These are phyloP conservation scores for Idaea straminata DNA, from an alignment of 2,888 invertebrate species.

Conservation along the genomic window DNA sequence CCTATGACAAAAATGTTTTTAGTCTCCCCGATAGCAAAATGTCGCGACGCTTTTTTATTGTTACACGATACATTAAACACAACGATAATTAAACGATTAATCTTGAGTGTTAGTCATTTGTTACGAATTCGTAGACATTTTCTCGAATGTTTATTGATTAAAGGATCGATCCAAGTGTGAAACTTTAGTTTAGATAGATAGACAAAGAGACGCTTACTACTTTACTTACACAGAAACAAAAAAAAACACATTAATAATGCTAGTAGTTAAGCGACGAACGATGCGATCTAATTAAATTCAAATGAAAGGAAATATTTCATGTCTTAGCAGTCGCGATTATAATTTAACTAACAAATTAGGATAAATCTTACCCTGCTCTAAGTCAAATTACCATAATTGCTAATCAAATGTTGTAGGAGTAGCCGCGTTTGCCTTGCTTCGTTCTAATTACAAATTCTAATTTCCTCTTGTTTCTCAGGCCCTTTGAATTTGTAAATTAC, in stretches of 20 bases:
- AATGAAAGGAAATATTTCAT: conserved; percentile 41
- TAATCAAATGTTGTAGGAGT: conserved; percentile 78
- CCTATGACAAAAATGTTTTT: conserved; percentile 12
- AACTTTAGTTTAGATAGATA: conserved; percentile 5
- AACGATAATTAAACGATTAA: conserved; percentile 54
- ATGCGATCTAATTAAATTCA: conserved; percentile 33
- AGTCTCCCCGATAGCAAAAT: conserved; percentile 20
- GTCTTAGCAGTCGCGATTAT: conserved; percentile 60
- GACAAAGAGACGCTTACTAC: conserved; percentile 18
- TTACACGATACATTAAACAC: conserved; percentile 55
- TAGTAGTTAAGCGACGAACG: neutral
- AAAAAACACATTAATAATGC: conserved; percentile 12
- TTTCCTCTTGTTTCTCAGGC: conserved; percentile 76
- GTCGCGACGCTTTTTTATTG: conserved; percentile 34
- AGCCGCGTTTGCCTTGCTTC: conserved; percentile 61
- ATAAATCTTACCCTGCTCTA: conserved; percentile 77
- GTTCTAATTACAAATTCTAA: conserved; percentile 79
- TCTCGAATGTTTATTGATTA: conserved; percentile 1
- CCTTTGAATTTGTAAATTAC: conserved; percentile 78
- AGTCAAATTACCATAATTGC: conserved; percentile 79
- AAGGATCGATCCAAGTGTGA: neutral
- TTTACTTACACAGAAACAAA: conserved; percentile 16
- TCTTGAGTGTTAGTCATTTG: conserved; percentile 35
- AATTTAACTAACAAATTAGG: conserved; percentile 78
- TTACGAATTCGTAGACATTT: conserved; percentile 8